A percentile compares a stretch with the other conserved stretches of the same genome.
phyloP scores from a whole-genome alignment of 2,113 vertebrate genomes.

The Sceloporus tristichus region DNA sequence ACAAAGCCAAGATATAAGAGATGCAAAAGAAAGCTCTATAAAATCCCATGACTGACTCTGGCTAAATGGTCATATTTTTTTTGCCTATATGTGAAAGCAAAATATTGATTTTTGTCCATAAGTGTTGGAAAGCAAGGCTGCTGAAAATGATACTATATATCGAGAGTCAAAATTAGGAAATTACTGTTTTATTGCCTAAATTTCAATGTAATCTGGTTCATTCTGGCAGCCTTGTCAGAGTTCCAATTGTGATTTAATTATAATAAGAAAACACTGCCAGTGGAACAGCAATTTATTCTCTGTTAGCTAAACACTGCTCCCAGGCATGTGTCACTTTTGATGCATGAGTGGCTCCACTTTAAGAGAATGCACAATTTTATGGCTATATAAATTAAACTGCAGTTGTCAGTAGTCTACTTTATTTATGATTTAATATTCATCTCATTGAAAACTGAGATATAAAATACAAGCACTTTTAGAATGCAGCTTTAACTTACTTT shows the following conservation, averaged over 20 bases:
- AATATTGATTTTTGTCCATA: slow-evolving; percentile 1
- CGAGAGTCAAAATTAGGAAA: slow-evolving; percentile 33
- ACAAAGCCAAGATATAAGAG: not conserved
- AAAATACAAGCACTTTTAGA: slow-evolving; percentile 25
- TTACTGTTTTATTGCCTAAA: slow-evolving; percentile 31
- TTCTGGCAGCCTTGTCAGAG: slow-evolving; percentile 29
- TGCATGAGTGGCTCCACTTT: slow-evolving; percentile 24
- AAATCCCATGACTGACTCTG: not conserved
- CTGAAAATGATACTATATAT: slow-evolving; percentile 21
- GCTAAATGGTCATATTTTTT: slow-evolving; percentile 1
- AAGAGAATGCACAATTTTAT: slow-evolving; percentile 38
- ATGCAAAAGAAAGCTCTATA: not conserved
- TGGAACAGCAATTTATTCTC: slow-evolving; percentile 35
- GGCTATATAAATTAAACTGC: slow-evolving; percentile 45
- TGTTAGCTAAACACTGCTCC: slow-evolving; percentile 30
- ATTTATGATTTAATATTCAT: slow-evolving; percentile 55
- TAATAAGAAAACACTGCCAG: slow-evolving; percentile 11
- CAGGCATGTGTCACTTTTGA: slow-evolving; percentile 37
- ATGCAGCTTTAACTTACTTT: slow-evolving; percentile 42
- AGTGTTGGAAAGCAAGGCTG: not conserved
- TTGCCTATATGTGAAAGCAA: not conserved
- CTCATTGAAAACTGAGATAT: slow-evolving; percentile 42
- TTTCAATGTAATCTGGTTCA: slow-evolving; percentile 31
- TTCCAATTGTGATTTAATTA: slow-evolving; percentile 36
- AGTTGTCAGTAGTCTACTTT: slow-evolving; percentile 16